phyloP scores from a whole-genome alignment of 2,113 vertebrate genomes.

The Thermophis baileyi region DNA sequence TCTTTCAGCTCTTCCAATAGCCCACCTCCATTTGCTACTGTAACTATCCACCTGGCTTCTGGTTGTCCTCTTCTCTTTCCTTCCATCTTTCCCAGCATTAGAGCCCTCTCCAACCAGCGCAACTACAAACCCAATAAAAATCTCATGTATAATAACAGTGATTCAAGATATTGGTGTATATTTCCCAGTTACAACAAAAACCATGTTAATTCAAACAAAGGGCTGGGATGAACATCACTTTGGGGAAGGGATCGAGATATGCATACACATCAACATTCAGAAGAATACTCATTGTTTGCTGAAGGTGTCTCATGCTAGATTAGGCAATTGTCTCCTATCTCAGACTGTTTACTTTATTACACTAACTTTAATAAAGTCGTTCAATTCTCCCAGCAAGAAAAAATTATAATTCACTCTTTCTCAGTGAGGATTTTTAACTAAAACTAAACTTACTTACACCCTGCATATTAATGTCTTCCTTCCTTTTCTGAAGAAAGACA shows the following conservation, averaged over 20 bases:
- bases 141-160: no score
- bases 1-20: neutral
- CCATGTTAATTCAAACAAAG: neutral
- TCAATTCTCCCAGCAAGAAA: neutral
- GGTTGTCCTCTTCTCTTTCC: neutral
- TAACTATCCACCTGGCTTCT: neutral
- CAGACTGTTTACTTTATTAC: neutral
- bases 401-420: neutral
- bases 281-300: neutral
- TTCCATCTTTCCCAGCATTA: neutral
- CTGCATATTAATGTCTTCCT: neutral
- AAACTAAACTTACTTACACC: neutral
- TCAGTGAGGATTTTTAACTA: neutral
- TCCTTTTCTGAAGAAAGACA: neutral
- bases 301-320: neutral
- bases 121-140: neutral
- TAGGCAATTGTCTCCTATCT: neutral
- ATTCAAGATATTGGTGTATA: neutral
- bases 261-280: neutral
- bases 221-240: neutral
- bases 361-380: neutral
- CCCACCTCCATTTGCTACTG: neutral
- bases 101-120: neutral
- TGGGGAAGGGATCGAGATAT: neutral
- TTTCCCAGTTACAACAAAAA: neutral